These are phyloP conservation scores for Anoplopoma fimbria DNA, from an alignment of 2,113 vertebrate genomes.

Conservation along the genomic window DNA sequence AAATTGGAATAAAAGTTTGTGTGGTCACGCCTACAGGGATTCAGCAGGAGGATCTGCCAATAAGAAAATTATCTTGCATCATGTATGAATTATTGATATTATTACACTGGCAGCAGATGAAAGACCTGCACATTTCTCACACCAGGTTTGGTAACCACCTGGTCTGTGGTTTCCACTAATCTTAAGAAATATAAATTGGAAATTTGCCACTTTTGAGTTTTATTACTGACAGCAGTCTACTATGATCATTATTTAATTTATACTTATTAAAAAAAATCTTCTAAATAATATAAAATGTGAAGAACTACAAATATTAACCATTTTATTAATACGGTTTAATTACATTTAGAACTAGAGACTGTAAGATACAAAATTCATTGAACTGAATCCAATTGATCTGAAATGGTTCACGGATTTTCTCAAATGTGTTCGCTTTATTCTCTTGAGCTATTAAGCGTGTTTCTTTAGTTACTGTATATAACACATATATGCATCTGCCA, in stretches of 20 bases:
- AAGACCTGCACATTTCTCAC: neutral
- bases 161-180: neutral
- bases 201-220: neutral
- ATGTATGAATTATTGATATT: neutral
- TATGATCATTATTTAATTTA: too few relatives aligned
- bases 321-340: neutral
- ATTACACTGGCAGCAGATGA: neutral
- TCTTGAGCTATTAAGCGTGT: neutral
- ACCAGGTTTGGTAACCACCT: neutral
- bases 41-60: neutral
- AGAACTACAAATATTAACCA: neutral
- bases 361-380: neutral
- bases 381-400: neutral
- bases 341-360: neutral
- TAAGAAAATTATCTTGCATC: neutral
- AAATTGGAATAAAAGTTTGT: slow-evolving; percentile 56
- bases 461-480: neutral
- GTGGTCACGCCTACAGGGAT: neutral
- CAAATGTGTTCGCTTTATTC: too few relatives aligned
- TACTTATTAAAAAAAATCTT: neutral
- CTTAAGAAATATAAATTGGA: neutral
- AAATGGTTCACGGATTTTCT: too few relatives aligned
- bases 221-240: neutral
- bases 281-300: neutral
- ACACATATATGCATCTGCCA: neutral